Base-by-base conservation (phyloP, 1,140 invertebrate genomes). In the Drosophila tani region DNA sequence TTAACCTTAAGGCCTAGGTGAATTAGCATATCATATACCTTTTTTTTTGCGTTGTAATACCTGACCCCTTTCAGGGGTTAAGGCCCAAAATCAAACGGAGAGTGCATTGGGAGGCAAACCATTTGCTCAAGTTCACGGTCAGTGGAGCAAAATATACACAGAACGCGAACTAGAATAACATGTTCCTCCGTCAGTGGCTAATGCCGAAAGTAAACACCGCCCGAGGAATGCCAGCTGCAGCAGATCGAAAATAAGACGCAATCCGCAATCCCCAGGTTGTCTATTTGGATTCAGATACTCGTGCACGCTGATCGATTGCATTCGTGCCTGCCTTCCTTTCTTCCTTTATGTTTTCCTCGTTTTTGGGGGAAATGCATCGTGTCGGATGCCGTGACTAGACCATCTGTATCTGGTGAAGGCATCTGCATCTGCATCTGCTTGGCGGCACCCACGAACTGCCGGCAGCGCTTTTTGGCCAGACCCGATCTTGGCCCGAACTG, bases 381-480 rank as follows among this genome's bases (percentile, higher is more conserved):
- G 68, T 71, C n/a, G 51, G 51, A 64, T 83, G 64, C 41, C 64
- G 32, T 49, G 74, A 56, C 53, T 56, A 56, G 35, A 56, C 19
- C 70, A 35, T 77, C 75, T 35, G 63, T 88, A 88, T 88, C 85
- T 60, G 62, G 67, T 41, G 70, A 88, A 88, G 78, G 66, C 50
- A 88, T 88, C 85, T 60, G 62, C 63, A 46, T 81, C 81, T 32
- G 55, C 47, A 88, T 90, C 84, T 64, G 62, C 60, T 45, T 64
- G 84, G 80, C 78, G 81, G 80, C 85, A 88, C 85, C 85, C 85
- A 88, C 85, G 86, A 88, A 70, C 5, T 60, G 85, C 85, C 86
- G 64, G 47, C 58, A 75, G 84, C 80, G 75, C 67, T 79, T 86
- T 86, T 86, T 64, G 49, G 58, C 49, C 77, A 74, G 84, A 74